These are phyloP conservation scores for Proterorhinus semilunaris DNA, from an alignment of 2,113 vertebrate genomes.

Conservation along the genomic window DNA sequence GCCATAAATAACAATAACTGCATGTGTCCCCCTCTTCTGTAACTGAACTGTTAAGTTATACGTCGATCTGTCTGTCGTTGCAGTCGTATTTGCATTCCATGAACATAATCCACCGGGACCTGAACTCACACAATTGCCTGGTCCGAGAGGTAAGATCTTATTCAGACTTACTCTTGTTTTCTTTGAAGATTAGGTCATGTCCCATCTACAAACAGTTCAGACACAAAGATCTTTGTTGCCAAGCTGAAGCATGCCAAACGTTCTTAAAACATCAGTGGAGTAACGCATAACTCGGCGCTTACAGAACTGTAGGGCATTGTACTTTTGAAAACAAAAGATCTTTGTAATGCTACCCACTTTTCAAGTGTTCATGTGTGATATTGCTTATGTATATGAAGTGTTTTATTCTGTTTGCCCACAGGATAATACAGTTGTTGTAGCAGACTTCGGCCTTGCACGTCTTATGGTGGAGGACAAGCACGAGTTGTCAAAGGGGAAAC, in stretches of 20 bases:
- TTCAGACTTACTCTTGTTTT: conserved; percentile 27
- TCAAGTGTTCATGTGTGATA: neutral
- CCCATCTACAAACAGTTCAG: neutral
- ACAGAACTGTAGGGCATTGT: conserved; percentile 9
- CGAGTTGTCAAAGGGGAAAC: conserved; percentile 76
- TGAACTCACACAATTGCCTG: conserved; percentile 98
- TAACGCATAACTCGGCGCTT: conserved; percentile 3
- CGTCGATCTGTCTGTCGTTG: conserved; percentile 20
- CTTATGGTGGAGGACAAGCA: conserved; percentile 93
- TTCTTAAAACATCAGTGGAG: conserved; percentile 16
- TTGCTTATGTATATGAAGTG: neutral
- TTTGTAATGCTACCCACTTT: neutral
- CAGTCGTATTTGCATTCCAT: conserved; percentile 94
- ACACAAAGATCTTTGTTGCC: conserved; percentile 36
- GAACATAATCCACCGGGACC: conserved; percentile 97
- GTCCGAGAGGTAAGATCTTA: conserved; percentile 85
- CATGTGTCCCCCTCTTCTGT: conserved; percentile 7
- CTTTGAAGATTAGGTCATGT: conserved; percentile 41
- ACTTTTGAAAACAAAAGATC: conserved; percentile 12
- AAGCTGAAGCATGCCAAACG: conserved; percentile 14
- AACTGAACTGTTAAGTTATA: neutral
- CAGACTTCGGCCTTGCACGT: conserved; percentile 91
- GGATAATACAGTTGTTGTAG: conserved; percentile 89
- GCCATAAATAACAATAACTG: conserved; percentile 21
- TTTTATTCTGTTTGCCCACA: conserved; percentile 13